Evolutionary conservation across 2,113 vertebrate species (phyloP), one percentile per base, ranked within the genome.

Genomic region (Pyxicephalus adspersus): DNA sequence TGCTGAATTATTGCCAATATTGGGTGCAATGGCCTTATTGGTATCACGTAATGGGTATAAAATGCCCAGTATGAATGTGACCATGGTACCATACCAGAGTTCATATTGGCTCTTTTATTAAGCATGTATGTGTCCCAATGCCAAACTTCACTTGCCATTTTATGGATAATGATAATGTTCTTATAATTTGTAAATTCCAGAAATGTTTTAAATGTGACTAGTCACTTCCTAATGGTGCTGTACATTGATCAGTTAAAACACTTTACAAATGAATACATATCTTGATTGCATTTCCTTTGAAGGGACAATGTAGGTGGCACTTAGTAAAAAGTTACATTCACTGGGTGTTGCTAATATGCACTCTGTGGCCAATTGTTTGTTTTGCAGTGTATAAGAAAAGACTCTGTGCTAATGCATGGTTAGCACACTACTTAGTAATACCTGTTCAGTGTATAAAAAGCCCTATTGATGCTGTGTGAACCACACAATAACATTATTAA

Each of bases 251-350:
- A 26, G 22, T 61, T 25, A 61, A 61, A 61, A 61, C 4, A 7
- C 25, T 25, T 61, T 61, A 22, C 25, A 61, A 61, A 61, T 25
- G 38, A 45, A 61, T 15, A 61, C 22, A 61, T 3, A 61, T 25
- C 58, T 45, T 61, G 58, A 61, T 61, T 61, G 23, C 58, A 4
- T 15, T 23, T 61, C 16, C 22, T 61, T 61, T 25, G 25, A 22
- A 61, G 23, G 52, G 15, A 73, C 3, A 60, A 15, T 74, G 71
- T 60, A 60, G 70, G 70, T 31, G 54, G 54, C n/a, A 38, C 29
- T 23, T 23, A 9, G 51, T n/a, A 15, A 22, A 51, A 64, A 2
- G 19, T 23, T 29, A 22, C 23, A 7, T 50, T 45, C 16, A 45
- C 15, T 67, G 34, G n/a, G 7, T 18, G 11, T 31, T 34, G 4